Evolutionary conservation across 1,140 invertebrate species (phyloP).

Genomic region (Habropoda laboriosa): DNA sequence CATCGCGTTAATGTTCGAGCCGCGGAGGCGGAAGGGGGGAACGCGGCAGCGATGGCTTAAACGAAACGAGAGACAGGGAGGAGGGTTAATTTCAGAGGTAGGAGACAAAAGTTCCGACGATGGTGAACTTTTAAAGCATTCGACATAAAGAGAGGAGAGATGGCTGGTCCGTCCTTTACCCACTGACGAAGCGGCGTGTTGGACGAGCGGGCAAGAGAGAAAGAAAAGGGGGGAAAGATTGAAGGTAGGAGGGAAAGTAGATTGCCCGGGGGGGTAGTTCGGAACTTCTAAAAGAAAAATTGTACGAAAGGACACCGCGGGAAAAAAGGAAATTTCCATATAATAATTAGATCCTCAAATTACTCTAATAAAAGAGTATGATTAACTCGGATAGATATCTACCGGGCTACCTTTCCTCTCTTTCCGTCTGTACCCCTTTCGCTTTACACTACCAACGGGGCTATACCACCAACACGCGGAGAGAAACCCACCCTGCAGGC

Average conservation of each 20-base stretch:
- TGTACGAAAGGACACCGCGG: constrained; percentile 54
- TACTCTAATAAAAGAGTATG: constrained; percentile 73
- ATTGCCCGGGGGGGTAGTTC: constrained; percentile 63
- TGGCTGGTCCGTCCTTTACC: constrained; percentile 15
- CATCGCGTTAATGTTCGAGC: constrained; percentile 53
- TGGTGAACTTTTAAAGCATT: constrained; percentile 70
- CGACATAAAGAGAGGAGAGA: constrained; percentile 64
- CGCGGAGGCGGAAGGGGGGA: background rate
- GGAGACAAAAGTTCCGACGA: constrained; percentile 68
- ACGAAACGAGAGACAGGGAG: background rate
- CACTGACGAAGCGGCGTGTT: background rate
- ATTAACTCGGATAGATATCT: constrained; percentile 67
- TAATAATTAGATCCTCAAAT: constrained; percentile 75
- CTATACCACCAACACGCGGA: too few species aligned
- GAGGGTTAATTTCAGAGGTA: constrained; percentile 58
- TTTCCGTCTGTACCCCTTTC: background rate
- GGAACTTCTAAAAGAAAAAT: constrained; percentile 70
- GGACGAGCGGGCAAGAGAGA: background rate
- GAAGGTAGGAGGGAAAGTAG: constrained; percentile 22
- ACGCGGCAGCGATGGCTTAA: background rate
- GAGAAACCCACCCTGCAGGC: background rate
- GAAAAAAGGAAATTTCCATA: constrained; percentile 72
- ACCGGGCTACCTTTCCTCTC: constrained; percentile 38
- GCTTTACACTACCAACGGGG: too few species aligned
- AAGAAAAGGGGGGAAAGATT: background rate